These are phyloP conservation scores for Eumacrocentrus americanus DNA, from an alignment of 2,888 invertebrate genomes.

Conservation along the genomic window DNA sequence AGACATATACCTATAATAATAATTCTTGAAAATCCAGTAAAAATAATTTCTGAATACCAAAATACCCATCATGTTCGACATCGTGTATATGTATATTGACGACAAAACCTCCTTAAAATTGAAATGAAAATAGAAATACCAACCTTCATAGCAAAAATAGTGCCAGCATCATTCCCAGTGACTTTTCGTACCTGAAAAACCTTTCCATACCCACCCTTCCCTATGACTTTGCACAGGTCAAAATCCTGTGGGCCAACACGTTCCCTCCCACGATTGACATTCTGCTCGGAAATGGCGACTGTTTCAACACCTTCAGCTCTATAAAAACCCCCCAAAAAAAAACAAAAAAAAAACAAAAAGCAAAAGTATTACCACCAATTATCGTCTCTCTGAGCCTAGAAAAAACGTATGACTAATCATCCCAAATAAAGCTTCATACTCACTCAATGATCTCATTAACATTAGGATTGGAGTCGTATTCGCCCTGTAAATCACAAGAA, in stretches of 20 bases:
- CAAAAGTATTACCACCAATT: background rate
- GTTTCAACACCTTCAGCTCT: slow-evolving; percentile 70
- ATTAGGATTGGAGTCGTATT: slow-evolving; percentile 80
- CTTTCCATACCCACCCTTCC: slow-evolving; percentile 81
- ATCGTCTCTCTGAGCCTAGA: too few species aligned
- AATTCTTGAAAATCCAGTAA: too few species aligned
- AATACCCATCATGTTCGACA: too few species aligned
- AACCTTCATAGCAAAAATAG: slow-evolving; percentile 80
- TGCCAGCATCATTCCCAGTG: slow-evolving; percentile 69
- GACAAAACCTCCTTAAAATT: too few species aligned
- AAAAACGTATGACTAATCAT: too few species aligned
- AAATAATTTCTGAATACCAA: too few species aligned
- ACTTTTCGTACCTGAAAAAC: slow-evolving; percentile 71
- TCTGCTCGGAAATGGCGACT: slow-evolving; percentile 72
- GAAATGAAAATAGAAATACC: background rate
- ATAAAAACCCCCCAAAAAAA: slow-evolving; percentile 8
- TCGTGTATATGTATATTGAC: too few species aligned
- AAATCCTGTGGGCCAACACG: slow-evolving; percentile 88
- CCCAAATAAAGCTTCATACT: slow-evolving; percentile 61
- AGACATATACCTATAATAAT: too few species aligned
- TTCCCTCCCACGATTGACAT: slow-evolving; percentile 84
- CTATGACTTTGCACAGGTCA: slow-evolving; percentile 72
- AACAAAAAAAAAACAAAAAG: background rate
- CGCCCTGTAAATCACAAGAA: slow-evolving; percentile 67
- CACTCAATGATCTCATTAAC: slow-evolving; percentile 80